A percentile compares a stretch with the other conserved stretches of the same genome.
Conservation (phyloP, 2,888 invertebrate genomes). For the Aporophyla lueneburgensis region DNA sequence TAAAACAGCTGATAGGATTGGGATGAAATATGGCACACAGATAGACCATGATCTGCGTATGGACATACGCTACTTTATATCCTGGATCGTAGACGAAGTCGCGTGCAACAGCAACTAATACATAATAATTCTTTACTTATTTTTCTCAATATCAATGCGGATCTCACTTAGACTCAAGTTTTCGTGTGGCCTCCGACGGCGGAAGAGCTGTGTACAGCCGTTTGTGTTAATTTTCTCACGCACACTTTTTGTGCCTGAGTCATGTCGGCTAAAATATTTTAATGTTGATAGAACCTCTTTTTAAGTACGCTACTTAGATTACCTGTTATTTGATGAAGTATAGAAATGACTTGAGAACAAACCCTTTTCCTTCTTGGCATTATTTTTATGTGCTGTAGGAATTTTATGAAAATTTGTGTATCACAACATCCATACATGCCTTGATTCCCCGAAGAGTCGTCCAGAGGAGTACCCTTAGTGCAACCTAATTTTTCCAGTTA, state of each 20-base stretch:
- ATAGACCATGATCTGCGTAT: too few relatives aligned
- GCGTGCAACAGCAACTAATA: neutral
- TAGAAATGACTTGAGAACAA: neutral
- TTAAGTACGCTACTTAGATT: constrained; percentile 11
- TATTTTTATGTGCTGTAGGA: neutral
- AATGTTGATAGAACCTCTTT: constrained; percentile 48
- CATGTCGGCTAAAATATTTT: constrained; percentile 54
- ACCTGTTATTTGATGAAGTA: neutral
- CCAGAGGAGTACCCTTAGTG: too few relatives aligned
- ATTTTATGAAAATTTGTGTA: neutral
- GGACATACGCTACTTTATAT: too few relatives aligned
- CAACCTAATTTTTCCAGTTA: too few relatives aligned
- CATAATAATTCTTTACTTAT: neutral
- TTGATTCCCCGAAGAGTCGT: too few relatives aligned
- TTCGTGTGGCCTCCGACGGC: constrained; percentile 61
- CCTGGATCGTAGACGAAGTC: too few relatives aligned
- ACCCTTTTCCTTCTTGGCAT: neutral
- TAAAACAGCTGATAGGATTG: too few relatives aligned
- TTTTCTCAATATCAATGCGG: constrained; percentile 33
- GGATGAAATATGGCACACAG: too few relatives aligned
- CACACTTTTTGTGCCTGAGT: constrained; percentile 58
- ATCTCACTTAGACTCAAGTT: constrained; percentile 35
- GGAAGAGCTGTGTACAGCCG: constrained; percentile 56
- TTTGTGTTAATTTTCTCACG: constrained; percentile 70
- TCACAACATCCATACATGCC: neutral